Conservation (phyloP, 2,888 invertebrate species). For the Seira sanloemensis region DNA sequence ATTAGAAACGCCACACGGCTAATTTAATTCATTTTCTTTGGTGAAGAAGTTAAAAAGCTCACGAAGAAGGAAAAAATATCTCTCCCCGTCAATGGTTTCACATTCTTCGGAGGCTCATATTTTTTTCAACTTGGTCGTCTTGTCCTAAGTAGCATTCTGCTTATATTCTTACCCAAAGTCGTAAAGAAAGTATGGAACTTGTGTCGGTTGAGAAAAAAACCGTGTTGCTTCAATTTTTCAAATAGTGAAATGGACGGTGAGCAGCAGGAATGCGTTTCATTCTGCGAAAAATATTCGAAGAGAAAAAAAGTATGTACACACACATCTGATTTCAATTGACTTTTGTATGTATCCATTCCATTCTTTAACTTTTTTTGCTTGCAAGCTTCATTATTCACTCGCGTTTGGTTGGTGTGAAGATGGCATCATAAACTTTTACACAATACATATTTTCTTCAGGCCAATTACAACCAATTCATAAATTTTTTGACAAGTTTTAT, state of each 20-base stretch:
- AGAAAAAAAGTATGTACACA: neutral
- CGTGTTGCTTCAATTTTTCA: conserved; percentile 9
- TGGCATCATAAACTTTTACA: neutral
- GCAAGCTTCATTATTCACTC: neutral
- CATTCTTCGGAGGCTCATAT: too few relatives aligned
- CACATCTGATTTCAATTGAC: conserved; percentile 14
- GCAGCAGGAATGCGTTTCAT: conserved; percentile 50
- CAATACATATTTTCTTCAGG: neutral
- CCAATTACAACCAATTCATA: neutral
- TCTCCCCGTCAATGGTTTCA: conserved; percentile 53
- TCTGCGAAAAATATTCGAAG: conserved; percentile 3
- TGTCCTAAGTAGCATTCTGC: neutral
- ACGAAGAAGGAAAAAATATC: conserved; percentile 8
- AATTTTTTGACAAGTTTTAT: neutral
- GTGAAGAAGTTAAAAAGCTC: conserved; percentile 6
- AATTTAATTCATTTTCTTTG: conserved; percentile 52
- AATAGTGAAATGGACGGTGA: conserved; percentile 45
- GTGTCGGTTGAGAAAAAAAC: neutral
- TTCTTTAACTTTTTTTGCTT: too few relatives aligned
- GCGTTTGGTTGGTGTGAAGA: neutral
- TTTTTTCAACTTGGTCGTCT: too few relatives aligned
- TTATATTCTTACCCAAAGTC: neutral
- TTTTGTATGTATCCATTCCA: conserved; percentile 2
- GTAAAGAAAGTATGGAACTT: neutral
- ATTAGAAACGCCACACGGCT: conserved; percentile 61